Percentiles rank a stretch among this genome's conserved stretches.
Evolutionary conservation across 1,140 invertebrate genomes (phyloP).

Genomic region (Solenopsis invicta): DNA sequence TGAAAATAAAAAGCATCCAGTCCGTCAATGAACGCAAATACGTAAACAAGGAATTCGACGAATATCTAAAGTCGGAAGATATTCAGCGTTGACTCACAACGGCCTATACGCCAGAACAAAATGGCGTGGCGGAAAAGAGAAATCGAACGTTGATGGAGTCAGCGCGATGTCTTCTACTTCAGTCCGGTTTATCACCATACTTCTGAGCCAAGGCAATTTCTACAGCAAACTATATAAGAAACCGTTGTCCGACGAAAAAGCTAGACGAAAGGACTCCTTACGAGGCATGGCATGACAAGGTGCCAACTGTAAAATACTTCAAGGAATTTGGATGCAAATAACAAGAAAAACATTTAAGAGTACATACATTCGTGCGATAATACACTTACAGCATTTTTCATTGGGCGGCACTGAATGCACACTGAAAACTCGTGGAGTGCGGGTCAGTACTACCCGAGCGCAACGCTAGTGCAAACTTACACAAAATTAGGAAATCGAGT

Average conservation of each 20-base stretch:
- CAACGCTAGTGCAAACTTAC: no score
- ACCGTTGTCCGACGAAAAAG: slow-evolving; percentile 12
- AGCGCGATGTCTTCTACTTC: neutral
- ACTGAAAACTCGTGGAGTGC: no score
- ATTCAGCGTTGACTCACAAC: slow-evolving; percentile 60
- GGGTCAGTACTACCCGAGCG: no score
- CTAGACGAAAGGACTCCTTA: neutral
- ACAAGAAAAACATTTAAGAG: no score
- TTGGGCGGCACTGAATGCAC: no score
- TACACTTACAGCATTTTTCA: no score
- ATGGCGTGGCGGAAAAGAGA: slow-evolving; percentile 13
- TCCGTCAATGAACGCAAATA: slow-evolving; percentile 23
- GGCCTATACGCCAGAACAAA: slow-evolving; percentile 2
- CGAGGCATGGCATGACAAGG: no score
- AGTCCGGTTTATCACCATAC: neutral
- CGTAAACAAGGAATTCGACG: neutral
- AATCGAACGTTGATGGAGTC: slow-evolving; percentile 2
- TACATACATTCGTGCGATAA: no score
- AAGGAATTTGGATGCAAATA: no score
- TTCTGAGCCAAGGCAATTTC: slow-evolving; percentile 12
- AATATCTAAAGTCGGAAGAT: slow-evolving; percentile 63
- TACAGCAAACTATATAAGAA: slow-evolving; percentile 1
- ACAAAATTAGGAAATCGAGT: no score
- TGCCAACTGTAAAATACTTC: no score
- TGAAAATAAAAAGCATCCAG: neutral